Conservation (phyloP, 2,113 vertebrate genomes). For the Cyphomyrus plagiostoma region DNA sequence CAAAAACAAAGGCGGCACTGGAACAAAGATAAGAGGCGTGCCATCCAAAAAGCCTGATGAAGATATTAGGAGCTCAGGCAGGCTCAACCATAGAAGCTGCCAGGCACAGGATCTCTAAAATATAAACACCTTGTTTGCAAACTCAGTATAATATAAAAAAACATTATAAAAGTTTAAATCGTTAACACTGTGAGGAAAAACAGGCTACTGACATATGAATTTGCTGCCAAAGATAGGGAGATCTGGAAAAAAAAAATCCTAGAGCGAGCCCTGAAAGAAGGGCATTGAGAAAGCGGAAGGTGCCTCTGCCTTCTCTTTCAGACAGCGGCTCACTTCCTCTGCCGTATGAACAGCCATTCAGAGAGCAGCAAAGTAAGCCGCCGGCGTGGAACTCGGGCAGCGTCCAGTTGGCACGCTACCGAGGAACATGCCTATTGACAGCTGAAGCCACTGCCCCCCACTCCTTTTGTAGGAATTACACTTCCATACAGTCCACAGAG, state of each 20-base stretch:
- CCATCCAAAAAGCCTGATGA: background rate
- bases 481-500: background rate
- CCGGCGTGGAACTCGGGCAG: conserved; percentile 5
- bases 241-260: background rate
- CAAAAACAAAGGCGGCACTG: background rate
- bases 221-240: background rate
- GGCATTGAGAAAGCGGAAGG: background rate
- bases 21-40: background rate
- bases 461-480: background rate
- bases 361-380: conserved; percentile 18
- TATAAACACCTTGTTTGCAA: background rate
- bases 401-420: conserved; percentile 39
- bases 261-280: background rate
- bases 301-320: conserved; percentile 4
- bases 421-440: conserved; percentile 38
- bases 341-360: conserved; percentile 47
- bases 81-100: background rate
- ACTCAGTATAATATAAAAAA: background rate
- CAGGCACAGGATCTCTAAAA: background rate
- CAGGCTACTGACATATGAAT: background rate
- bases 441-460: conserved; percentile 22
- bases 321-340: conserved; percentile 39
- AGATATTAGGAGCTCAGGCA: background rate
- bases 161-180: background rate
- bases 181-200: background rate